Evolutionary conservation across 92 coral and sea anemone species (phyloP).

Genomic region (Siderastrea siderea): DNA sequence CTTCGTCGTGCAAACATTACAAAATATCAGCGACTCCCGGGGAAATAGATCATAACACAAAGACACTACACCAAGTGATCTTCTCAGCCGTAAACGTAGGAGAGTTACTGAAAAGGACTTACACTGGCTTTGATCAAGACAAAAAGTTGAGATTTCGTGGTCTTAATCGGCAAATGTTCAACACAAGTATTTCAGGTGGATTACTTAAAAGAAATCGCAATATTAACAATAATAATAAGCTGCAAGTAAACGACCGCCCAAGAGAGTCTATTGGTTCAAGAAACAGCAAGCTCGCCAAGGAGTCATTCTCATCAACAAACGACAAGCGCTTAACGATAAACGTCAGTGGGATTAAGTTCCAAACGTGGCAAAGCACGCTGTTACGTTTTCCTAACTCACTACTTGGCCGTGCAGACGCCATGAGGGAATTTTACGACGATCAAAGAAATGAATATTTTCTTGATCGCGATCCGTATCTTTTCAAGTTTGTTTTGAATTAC

Average conservation of each 20-base stretch:
- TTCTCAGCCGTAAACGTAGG: background rate
- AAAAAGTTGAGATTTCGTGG: constrained; percentile 13
- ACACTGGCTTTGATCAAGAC: constrained; percentile 17
- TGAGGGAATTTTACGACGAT: constrained; percentile 86
- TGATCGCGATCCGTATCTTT: constrained; percentile 94
- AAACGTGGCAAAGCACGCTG: constrained; percentile 93
- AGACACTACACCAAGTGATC: too few relatives aligned
- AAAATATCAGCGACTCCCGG: background rate
- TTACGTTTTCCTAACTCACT: constrained; percentile 86
- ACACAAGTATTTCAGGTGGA: constrained; percentile 40
- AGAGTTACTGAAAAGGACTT: background rate
- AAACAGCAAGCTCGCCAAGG: constrained; percentile 24
- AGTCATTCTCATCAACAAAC: constrained; percentile 31
- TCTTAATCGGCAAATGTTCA: constrained; percentile 35
- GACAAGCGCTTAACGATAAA: constrained; percentile 80
- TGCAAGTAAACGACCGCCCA: constrained; percentile 32
- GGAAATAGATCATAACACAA: background rate
- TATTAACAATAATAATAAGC: constrained; percentile 23
- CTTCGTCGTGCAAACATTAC: background rate
- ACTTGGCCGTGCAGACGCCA: constrained; percentile 84
- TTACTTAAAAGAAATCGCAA: constrained; percentile 3
- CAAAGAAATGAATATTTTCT: constrained; percentile 88
- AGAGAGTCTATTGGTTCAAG: constrained; percentile 33
- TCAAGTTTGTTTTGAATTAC: constrained; percentile 92
- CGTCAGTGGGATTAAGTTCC: constrained; percentile 94